Percentiles rank a stretch among this genome's conserved stretches.
Conservation (phyloP, 2,797 vertebrate genomes). For the Intellagama lesueurii region DNA sequence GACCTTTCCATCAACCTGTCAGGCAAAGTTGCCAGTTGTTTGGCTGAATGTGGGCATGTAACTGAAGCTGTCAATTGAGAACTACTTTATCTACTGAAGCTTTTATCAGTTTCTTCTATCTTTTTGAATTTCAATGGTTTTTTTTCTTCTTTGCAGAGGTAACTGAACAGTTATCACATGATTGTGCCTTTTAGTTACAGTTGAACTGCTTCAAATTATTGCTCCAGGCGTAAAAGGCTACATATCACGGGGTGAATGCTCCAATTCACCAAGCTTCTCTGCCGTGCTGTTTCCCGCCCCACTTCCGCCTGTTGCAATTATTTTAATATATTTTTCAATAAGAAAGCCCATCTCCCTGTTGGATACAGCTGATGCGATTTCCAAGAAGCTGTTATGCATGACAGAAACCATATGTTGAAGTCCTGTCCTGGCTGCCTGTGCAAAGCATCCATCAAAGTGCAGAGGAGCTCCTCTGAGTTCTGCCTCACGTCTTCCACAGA, state of each 20-base stretch:
- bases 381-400: constrained; percentile 34
- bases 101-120: constrained; percentile 21
- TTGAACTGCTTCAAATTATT: constrained; percentile 34
- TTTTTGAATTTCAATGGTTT: constrained; percentile 1
- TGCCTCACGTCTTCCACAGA: constrained; percentile 28
- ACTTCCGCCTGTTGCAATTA: constrained; percentile 29
- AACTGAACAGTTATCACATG: accelerated
- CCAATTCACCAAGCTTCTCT: neutral
- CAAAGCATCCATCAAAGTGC: constrained; percentile 43
- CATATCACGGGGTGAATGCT: accelerated
- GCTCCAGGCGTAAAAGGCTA: constrained; percentile 13
- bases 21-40: constrained; percentile 24
- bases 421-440: neutral
- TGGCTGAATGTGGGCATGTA: neutral
- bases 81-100: constrained; percentile 7
- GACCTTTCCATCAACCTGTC: constrained; percentile 25
- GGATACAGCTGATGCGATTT: constrained; percentile 50
- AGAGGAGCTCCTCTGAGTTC: neutral
- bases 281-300: neutral
- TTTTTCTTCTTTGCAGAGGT: neutral
- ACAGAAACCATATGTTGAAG: constrained; percentile 63
- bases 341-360: neutral
- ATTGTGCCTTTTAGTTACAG: neutral
- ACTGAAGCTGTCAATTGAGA: constrained; percentile 17
- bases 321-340: constrained; percentile 25